Evolutionary conservation across 2,797 vertebrate species (phyloP).

Genomic region (Lycodopsis pacificus): DNA sequence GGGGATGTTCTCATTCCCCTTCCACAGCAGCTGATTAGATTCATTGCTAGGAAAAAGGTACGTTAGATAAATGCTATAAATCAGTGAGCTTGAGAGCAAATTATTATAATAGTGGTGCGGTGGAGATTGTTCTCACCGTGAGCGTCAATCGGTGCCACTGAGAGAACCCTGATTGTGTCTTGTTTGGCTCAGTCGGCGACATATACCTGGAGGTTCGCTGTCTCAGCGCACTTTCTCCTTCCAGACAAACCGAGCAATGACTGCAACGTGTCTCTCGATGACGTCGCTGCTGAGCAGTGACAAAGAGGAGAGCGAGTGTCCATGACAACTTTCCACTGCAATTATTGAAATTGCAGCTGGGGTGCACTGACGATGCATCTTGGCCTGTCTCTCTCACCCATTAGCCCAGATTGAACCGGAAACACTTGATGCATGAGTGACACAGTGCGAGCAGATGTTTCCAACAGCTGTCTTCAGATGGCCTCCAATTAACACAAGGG

Average conservation of each 20-base stretch:
- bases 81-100: slow-evolving; percentile 11
- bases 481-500: slow-evolving; percentile 1
- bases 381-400: slow-evolving; percentile 30
- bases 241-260: slow-evolving; percentile 13
- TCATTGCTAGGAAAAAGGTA: not conserved
- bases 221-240: not conserved
- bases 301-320: slow-evolving; percentile 6
- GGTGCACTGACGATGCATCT: slow-evolving; percentile 17
- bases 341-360: slow-evolving; percentile 36
- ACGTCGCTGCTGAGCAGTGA: slow-evolving; percentile 3
- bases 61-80: slow-evolving; percentile 1
- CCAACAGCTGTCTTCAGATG: slow-evolving; percentile 55
- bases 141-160: not conserved
- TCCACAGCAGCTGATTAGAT: not conserved
- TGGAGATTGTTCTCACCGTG: not conserved
- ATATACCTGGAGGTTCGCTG: slow-evolving; percentile 12
- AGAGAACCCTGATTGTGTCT: slow-evolving; percentile 28
- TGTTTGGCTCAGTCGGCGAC: slow-evolving; percentile 9
- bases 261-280: slow-evolving; percentile 6
- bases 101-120: not conserved
- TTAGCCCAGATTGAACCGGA: slow-evolving; percentile 38
- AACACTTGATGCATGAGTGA: slow-evolving; percentile 46
- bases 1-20: slow-evolving; percentile 23
- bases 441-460: slow-evolving; percentile 59
- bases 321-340: slow-evolving; percentile 29